Evolutionary conservation across 2,797 vertebrate genomes (phyloP).

Genomic region (Pseudomugil gertrudae): DNA sequence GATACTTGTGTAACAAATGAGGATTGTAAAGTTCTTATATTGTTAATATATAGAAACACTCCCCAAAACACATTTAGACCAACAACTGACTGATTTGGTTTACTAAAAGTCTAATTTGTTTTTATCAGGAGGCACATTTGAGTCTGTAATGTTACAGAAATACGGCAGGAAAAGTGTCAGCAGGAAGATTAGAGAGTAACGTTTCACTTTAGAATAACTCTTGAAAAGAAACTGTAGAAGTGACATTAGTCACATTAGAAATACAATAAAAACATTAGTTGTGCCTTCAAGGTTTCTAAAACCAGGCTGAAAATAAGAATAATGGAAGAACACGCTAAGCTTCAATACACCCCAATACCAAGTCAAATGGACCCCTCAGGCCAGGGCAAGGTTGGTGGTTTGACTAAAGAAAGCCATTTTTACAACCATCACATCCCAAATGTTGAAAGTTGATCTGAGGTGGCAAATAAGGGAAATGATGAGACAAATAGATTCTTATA

Average conservation of each 20-base stretch:
- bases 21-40: constrained; percentile 18
- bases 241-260: neutral
- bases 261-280: too few species aligned
- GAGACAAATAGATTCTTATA: neutral
- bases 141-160: neutral
- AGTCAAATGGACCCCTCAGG: neutral
- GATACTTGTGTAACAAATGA: constrained; percentile 22
- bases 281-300: too few species aligned
- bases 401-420: neutral
- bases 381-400: neutral
- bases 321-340: neutral
- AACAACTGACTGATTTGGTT: neutral
- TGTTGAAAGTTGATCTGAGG: neutral
- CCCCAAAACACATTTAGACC: neutral
- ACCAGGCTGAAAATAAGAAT: neutral
- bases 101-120: neutral
- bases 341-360: neutral
- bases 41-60: constrained; percentile 1
- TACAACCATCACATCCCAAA: neutral
- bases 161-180: too few species aligned
- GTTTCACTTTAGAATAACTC: neutral
- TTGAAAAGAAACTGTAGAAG: neutral
- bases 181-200: neutral
- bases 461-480: neutral
- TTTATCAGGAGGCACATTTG: neutral